Conservation (phyloP, 2,888 invertebrate genomes). For the Labia minor region DNA sequence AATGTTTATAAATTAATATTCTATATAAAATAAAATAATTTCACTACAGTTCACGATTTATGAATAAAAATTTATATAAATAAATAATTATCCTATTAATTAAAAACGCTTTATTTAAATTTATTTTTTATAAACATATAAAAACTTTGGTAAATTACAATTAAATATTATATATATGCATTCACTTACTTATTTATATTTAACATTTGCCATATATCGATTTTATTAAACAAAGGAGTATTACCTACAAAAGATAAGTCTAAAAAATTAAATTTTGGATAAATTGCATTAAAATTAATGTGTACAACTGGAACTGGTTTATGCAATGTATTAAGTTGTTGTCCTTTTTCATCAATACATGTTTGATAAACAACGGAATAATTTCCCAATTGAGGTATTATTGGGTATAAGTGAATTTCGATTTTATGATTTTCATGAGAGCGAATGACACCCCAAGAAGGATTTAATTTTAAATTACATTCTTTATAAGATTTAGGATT, state of each 20-base stretch:
- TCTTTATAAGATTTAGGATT: not conserved
- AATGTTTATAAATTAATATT: slow-evolving; percentile 16
- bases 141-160: no score
- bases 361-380: slow-evolving; percentile 33
- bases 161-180: no score
- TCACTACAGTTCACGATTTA: not conserved
- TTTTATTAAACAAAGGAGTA: slow-evolving; percentile 32
- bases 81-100: no score
- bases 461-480: slow-evolving; percentile 29
- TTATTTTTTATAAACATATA: not conserved
- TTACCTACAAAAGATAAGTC: slow-evolving; percentile 32
- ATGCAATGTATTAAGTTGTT: slow-evolving; percentile 21
- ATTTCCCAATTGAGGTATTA: slow-evolving; percentile 32
- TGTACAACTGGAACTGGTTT: slow-evolving; percentile 27
- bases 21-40: not conserved
- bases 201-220: slow-evolving; percentile 36
- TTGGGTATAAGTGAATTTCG: slow-evolving; percentile 31
- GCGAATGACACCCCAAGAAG: slow-evolving; percentile 29
- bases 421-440: slow-evolving; percentile 32
- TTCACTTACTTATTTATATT: slow-evolving; percentile 36
- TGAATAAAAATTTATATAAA: not conserved
- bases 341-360: slow-evolving; percentile 28
- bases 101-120: no score
- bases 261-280: slow-evolving; percentile 35
- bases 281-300: slow-evolving; percentile 32